phyloP scores from a whole-genome alignment of 2,888 invertebrate genomes.

The Mimachlamys varia region DNA sequence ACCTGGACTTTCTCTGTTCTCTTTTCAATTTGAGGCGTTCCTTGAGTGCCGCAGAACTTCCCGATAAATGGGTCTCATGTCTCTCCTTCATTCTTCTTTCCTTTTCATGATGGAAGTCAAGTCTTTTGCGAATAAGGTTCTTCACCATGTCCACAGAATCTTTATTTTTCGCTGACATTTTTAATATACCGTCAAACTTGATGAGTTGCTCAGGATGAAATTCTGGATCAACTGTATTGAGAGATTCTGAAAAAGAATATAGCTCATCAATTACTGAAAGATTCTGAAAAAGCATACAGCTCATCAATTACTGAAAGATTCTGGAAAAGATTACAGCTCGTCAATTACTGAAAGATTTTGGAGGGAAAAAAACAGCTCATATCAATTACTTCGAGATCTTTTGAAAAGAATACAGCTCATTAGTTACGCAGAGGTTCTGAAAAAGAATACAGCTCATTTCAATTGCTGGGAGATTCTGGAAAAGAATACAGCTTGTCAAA shows the following conservation, averaged over 20 bases:
- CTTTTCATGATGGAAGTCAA: not conserved
- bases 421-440: too few relatives aligned
- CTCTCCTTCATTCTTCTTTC: not conserved
- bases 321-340: too few relatives aligned
- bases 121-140: constrained; percentile 37
- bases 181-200: constrained; percentile 89
- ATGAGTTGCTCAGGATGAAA: constrained; percentile 87
- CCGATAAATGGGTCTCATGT: not conserved
- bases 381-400: too few relatives aligned
- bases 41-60: not conserved
- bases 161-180: constrained; percentile 83
- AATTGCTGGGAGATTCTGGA: too few relatives aligned
- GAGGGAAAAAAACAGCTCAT: too few relatives aligned
- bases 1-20: not conserved
- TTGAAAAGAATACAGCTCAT: too few relatives aligned
- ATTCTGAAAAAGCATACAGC: too few relatives aligned
- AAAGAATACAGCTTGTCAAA: too few relatives aligned
- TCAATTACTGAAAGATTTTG: too few relatives aligned
- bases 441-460: too few relatives aligned
- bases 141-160: constrained; percentile 66
- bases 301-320: too few relatives aligned
- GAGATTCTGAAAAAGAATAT: constrained; percentile 45
- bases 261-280: too few relatives aligned
- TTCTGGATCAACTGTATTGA: constrained; percentile 85
- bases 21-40: not conserved